Evolutionary conservation across 2,888 invertebrate species (phyloP).

Genomic region (Odontocerum albicorne): DNA sequence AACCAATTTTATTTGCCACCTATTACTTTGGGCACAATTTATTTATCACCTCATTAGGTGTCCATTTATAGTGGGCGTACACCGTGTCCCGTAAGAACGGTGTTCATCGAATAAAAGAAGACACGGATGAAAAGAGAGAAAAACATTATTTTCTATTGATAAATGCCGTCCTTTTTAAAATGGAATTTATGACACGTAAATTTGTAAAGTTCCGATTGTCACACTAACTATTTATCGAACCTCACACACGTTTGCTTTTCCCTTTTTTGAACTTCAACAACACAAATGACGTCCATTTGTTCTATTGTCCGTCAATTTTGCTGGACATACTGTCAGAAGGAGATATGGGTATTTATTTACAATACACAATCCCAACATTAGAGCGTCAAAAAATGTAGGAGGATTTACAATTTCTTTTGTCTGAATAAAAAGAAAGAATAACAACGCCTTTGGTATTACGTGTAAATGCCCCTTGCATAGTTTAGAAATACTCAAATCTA

Average conservation of each 20-base stretch:
- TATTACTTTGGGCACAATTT: slow-evolving; percentile 10
- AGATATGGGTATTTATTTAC: too few relatives aligned
- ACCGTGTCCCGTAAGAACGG: slow-evolving; percentile 31
- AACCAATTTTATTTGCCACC: slow-evolving; percentile 5
- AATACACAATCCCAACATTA: too few relatives aligned
- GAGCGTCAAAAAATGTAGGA: too few relatives aligned
- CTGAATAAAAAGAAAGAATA: too few relatives aligned
- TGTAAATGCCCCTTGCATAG: too few relatives aligned
- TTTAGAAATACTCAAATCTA: too few relatives aligned
- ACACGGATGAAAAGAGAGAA: slow-evolving; percentile 20
- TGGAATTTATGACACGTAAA: slow-evolving; percentile 33
- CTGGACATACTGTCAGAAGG: not conserved
- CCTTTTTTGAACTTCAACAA: slow-evolving; percentile 14
- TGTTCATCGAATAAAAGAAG: slow-evolving; percentile 23
- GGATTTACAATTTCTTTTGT: too few relatives aligned
- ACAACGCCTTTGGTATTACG: too few relatives aligned
- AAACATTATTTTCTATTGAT: slow-evolving; percentile 26
- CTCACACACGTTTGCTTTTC: slow-evolving; percentile 20
- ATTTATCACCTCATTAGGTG: slow-evolving; percentile 36
- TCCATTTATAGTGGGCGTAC: slow-evolving; percentile 35
- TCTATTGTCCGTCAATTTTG: slow-evolving; percentile 1
- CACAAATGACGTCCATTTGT: slow-evolving; percentile 17
- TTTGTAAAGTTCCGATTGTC: slow-evolving; percentile 26
- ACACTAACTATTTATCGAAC: slow-evolving; percentile 10
- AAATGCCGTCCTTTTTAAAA: slow-evolving; percentile 22